These are phyloP conservation scores for Patiria pectinifera DNA, from an alignment of 53 echinoderm and acorn worm genomes.

Conservation along the genomic window DNA sequence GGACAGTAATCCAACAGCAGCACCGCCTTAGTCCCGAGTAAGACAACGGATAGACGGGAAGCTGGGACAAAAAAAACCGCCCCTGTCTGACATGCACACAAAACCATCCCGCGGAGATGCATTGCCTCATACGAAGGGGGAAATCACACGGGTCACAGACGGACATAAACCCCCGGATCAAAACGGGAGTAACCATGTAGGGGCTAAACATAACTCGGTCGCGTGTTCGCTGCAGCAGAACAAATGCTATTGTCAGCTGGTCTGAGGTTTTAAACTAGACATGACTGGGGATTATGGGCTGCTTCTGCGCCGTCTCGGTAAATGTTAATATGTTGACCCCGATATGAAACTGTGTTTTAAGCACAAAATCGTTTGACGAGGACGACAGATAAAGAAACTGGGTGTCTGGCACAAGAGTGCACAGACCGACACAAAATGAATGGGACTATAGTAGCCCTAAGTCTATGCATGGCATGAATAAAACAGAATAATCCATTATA, in stretches of 20 bases:
- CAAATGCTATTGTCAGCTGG: constrained; percentile 33
- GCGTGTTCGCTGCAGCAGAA: constrained; percentile 40
- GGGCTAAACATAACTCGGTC: constrained; percentile 11
- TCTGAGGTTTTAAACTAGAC: neutral
- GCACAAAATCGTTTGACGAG: neutral
- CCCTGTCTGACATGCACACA: constrained; percentile 12
- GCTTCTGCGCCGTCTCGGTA: neutral
- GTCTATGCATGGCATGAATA: no score
- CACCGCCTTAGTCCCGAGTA: constrained; percentile 19
- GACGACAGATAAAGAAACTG: neutral
- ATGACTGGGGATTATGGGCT: neutral
- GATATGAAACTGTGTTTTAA: neutral
- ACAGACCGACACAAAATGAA: neutral
- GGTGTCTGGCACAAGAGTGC: neutral
- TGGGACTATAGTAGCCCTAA: no score
- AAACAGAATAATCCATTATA: neutral
- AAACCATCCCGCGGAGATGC: constrained; percentile 22
- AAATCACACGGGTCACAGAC: constrained; percentile 35
- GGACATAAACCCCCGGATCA: constrained; percentile 22
- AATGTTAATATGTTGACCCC: neutral
- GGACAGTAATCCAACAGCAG: constrained; percentile 8
- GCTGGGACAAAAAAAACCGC: neutral
- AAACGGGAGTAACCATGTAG: neutral
- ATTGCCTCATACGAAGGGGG: neutral
- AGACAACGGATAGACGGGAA: constrained; percentile 53